phyloP scores from a whole-genome alignment of 2,888 invertebrate species.

The Pheosia tremula region DNA sequence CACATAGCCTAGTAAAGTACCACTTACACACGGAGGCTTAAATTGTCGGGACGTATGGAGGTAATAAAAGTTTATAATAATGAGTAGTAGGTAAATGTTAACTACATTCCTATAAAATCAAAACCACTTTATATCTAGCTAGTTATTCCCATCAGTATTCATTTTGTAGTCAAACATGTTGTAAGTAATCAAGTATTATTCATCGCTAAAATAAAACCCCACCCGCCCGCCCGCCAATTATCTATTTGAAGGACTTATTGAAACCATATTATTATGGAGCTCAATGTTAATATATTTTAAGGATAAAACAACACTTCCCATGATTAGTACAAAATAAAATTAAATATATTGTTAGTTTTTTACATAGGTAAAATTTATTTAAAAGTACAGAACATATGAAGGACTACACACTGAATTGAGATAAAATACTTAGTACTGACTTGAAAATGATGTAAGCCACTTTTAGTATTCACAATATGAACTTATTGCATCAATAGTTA shows the following conservation, averaged over 20 bases:
- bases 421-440: conserved; percentile 82
- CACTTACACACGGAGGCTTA: too few relatives aligned
- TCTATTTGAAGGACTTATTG: conserved; percentile 57
- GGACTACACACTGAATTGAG: conserved; percentile 84
- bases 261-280: conserved; percentile 82
- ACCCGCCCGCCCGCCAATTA: not conserved
- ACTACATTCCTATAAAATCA: too few relatives aligned
- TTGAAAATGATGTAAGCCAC: conserved; percentile 83
- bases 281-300: conserved; percentile 85
- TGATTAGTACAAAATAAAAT: conserved; percentile 85
- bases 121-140: too few relatives aligned
- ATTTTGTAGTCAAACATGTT: too few relatives aligned
- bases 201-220: too few relatives aligned
- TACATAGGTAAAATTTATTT: conserved; percentile 83
- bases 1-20: too few relatives aligned
- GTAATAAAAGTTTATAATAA: too few relatives aligned
- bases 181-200: too few relatives aligned
- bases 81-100: too few relatives aligned
- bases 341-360: conserved; percentile 85
- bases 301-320: conserved; percentile 85
- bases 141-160: too few relatives aligned
- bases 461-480: conserved; percentile 83
- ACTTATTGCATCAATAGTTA: conserved; percentile 78
- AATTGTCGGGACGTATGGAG: too few relatives aligned
- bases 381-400: conserved; percentile 84